Conservation (phyloP, 2,113 vertebrate species). For the Laterallus jamaicensis region DNA sequence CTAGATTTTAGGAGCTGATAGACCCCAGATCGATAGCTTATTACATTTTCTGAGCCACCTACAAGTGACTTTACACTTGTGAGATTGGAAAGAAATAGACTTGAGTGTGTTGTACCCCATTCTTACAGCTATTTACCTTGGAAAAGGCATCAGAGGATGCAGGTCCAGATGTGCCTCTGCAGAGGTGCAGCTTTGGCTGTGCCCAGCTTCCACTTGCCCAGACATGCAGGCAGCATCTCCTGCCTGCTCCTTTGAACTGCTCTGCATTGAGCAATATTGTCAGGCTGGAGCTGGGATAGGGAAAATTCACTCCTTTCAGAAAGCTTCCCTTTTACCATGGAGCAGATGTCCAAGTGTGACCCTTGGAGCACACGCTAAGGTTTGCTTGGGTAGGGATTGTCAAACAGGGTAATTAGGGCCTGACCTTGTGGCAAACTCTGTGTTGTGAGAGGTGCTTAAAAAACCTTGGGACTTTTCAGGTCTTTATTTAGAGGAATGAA, state of each 20-base stretch:
- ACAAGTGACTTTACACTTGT: not conserved
- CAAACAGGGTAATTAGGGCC: not conserved
- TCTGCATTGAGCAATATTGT: not conserved
- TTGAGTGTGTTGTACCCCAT: not conserved
- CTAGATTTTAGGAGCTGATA: not conserved
- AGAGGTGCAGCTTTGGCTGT: not conserved
- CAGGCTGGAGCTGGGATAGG: not conserved
- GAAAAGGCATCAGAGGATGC: not conserved
- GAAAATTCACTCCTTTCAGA: not conserved
- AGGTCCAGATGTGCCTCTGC: not conserved
- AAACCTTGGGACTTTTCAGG: not conserved
- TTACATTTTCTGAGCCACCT: not conserved
- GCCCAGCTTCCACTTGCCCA: accelerated
- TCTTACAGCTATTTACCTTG: not conserved
- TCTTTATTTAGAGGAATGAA: not conserved
- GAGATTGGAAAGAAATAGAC: not conserved
- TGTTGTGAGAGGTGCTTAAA: not conserved
- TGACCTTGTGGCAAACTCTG: not conserved
- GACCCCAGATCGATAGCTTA: not conserved
- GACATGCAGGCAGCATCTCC: not conserved
- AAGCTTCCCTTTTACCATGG: not conserved
- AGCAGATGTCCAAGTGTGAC: not conserved
- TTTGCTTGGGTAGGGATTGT: not conserved
- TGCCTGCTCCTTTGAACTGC: accelerated
- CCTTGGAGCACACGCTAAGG: not conserved